A percentile compares a stretch with the other conserved stretches of the same genome.
These are phyloP conservation scores for Andinoacara biseriatus DNA, from an alignment of 2,113 vertebrate genomes.

Conservation along the genomic window DNA sequence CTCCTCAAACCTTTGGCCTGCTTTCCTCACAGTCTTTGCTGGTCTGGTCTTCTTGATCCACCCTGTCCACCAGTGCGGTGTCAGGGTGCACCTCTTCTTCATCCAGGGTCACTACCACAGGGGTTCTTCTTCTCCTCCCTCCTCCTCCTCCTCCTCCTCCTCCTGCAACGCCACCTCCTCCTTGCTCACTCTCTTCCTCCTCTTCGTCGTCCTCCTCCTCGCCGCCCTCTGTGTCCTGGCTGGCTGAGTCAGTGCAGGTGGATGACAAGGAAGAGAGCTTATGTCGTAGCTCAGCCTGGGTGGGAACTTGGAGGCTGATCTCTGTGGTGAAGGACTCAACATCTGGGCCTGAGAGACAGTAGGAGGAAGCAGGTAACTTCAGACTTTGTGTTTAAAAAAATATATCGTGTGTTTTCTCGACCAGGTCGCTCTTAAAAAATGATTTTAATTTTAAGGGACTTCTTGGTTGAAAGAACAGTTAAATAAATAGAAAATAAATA, in stretches of 20 bases:
- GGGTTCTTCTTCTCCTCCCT: constrained; percentile 68
- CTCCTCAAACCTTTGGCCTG: constrained; percentile 60
- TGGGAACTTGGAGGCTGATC: constrained; percentile 89
- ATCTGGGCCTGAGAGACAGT: constrained; percentile 79
- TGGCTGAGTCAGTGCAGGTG: constrained; percentile 81
- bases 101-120: constrained; percentile 83
- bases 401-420: no score
- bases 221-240: constrained; percentile 82
- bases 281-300: constrained; percentile 80
- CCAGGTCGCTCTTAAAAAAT: no score
- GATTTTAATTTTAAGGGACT: neutral
- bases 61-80: constrained; percentile 76
- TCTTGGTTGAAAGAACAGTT: neutral
- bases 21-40: constrained; percentile 60
- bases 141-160: constrained; percentile 20
- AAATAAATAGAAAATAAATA: neutral
- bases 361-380: neutral
- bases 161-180: constrained; percentile 31
- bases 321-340: constrained; percentile 78
- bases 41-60: constrained; percentile 29
- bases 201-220: constrained; percentile 79
- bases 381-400: neutral
- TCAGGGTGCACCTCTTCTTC: constrained; percentile 89
- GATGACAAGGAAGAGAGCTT: constrained; percentile 85
- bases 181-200: constrained; percentile 68